Evolutionary conservation across 2,888 invertebrate species (phyloP).

Genomic region (Mycogona germanica): DNA sequence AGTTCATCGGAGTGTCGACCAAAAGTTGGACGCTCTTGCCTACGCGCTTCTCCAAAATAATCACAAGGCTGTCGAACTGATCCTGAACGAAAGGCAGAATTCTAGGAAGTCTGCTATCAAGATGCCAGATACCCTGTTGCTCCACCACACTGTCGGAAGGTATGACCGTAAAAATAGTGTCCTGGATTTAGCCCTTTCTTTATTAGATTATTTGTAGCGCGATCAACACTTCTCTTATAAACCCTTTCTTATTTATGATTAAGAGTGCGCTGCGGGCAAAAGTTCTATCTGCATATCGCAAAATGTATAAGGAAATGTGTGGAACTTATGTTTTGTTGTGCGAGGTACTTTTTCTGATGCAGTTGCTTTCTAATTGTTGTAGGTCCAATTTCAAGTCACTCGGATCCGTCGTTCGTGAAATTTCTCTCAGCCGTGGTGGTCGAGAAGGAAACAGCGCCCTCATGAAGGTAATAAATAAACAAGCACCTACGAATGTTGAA

Average conservation of each 20-base stretch:
- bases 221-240: no score
- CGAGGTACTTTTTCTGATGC: not conserved
- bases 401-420: conserved; percentile 32
- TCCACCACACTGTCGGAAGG: conserved; percentile 31
- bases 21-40: conserved; percentile 29
- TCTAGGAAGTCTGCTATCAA: conserved; percentile 20
- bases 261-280: no score
- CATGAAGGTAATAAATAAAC: conserved; percentile 30
- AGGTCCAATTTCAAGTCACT: conserved; percentile 30
- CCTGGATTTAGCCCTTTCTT: no score
- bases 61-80: conserved; percentile 29
- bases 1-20: conserved; percentile 28
- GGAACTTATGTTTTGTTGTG: not conserved
- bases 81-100: conserved; percentile 23
- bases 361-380: conserved; percentile 21
- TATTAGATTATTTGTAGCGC: no score
- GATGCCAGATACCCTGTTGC: conserved; percentile 25
- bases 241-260: not conserved
- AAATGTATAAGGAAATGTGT: no score
- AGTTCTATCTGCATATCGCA: no score
- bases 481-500: no score
- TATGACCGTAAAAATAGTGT: conserved; percentile 23
- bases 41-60: conserved; percentile 32
- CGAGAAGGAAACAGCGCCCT: conserved; percentile 42
- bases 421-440: conserved; percentile 37